phyloP scores from a whole-genome alignment of 2,113 vertebrate species.

The Psophia crepitans region DNA sequence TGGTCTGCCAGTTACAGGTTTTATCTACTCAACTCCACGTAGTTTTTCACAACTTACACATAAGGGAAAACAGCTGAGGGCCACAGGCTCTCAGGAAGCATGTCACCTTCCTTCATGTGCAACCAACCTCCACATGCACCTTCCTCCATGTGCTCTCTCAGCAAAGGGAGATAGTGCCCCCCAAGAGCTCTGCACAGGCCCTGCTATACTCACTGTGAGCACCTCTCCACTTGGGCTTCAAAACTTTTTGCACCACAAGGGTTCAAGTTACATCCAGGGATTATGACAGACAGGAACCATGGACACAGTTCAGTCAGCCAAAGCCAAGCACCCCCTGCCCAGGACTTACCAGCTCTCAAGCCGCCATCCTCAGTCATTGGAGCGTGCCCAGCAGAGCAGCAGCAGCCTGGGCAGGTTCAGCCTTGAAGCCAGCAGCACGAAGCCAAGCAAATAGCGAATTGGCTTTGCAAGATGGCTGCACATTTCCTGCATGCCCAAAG shows the following conservation, averaged over 20 bases:
- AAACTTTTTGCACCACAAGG: not conserved
- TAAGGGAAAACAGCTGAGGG: not conserved
- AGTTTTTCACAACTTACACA: not conserved
- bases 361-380: not conserved
- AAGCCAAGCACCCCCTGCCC: not conserved
- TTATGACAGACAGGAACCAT: not conserved
- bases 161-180: not conserved
- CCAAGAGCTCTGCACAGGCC: not conserved
- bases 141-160: not conserved
- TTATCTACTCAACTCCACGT: not conserved
- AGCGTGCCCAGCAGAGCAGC: not conserved
- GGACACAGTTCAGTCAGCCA: not conserved
- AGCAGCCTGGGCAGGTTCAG: not conserved
- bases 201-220: not conserved
- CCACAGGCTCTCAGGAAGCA: not conserved
- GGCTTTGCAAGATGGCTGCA: not conserved
- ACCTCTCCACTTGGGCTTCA: not conserved
- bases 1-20: not conserved
- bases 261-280: not conserved
- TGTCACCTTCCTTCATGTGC: rapidly evolving
- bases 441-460: not conserved
- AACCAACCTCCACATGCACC: not conserved
- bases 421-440: not conserved
- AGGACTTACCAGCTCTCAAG: not conserved
- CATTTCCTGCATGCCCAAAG: rapidly evolving